Evolutionary conservation across 2,888 invertebrate genomes (phyloP).

Genomic region (Pammene aurita): DNA sequence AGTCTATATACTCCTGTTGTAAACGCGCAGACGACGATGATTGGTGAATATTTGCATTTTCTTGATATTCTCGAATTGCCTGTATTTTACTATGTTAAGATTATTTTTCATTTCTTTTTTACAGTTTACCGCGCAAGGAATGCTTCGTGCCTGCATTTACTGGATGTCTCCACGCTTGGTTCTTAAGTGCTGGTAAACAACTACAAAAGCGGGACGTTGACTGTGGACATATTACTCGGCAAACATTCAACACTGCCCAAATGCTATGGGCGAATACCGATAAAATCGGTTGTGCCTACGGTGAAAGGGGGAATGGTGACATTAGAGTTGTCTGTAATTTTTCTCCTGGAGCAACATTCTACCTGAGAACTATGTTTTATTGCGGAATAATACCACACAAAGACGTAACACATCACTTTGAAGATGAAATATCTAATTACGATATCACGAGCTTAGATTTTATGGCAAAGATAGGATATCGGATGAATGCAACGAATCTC

Average conservation of each 20-base stretch:
- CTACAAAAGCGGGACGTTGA: constrained; percentile 60
- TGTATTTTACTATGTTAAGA: neutral
- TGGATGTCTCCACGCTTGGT: constrained; percentile 75
- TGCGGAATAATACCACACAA: constrained; percentile 66
- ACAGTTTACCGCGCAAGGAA: constrained; percentile 67
- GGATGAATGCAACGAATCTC: constrained; percentile 43
- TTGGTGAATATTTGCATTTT: constrained; percentile 53
- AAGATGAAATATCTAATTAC: constrained; percentile 24
- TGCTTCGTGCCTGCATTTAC: constrained; percentile 67
- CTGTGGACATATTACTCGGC: constrained; percentile 64
- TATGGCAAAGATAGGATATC: constrained; percentile 55
- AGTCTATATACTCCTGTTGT: constrained; percentile 48
- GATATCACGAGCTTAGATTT: constrained; percentile 51
- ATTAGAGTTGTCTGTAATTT: constrained; percentile 72
- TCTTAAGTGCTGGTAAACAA: constrained; percentile 59
- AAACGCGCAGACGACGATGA: constrained; percentile 26
- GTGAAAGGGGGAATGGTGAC: constrained; percentile 57
- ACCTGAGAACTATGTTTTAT: constrained; percentile 59
- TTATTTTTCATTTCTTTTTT: constrained; percentile 38
- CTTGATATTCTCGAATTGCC: neutral
- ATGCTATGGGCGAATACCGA: constrained; percentile 70
- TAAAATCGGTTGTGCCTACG: constrained; percentile 75
- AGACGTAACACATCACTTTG: constrained; percentile 46
- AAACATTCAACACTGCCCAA: constrained; percentile 66
- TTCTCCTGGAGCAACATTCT: constrained; percentile 71